Base-by-base conservation (phyloP, 2,797 vertebrate species). In the Numenius phaeopus region DNA sequence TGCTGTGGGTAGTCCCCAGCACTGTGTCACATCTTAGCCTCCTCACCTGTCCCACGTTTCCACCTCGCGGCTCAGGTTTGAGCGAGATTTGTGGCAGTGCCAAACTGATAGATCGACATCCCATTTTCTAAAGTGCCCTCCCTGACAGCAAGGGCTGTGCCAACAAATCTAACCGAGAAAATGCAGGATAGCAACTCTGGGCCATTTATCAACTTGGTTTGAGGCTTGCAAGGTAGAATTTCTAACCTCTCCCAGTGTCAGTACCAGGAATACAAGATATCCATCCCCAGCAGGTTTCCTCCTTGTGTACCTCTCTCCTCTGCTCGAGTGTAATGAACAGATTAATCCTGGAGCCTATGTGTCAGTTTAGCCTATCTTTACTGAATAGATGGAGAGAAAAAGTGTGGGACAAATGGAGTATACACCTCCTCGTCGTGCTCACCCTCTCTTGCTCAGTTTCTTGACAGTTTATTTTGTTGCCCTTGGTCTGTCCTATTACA, bases 71-170 rank as follows among this genome's bases (percentile, higher is more conserved):
- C 95, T 97, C 55, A 30, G 52, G 93, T 69, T 57, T 88, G 72
- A 92, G 79, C 3, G 6, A 94, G 82, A 96, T 96, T 83, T 96
- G 65, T 93, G 83, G 84, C 72, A 34, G 40, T 87, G 87, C 75
- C 94, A 93, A 96, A 54, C 90, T 94, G 96, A 97, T 96, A 92
- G 91, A 95, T 95, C 13, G 39, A 77, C n/a, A 59, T 92, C 69
- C 69, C 44, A 2, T 97, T 96, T 97, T 95, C 90, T 90, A 69
- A 97, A 97, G 86, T 46, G 83, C 72, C 72, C 54, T 79, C 30
- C 32, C 65, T 83, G 92, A 79, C 87, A 90, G 54, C 66, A 27
- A 1, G 2, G 75, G 14, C 64, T 78, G 32, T 55, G 88, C 86
- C 81, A 92, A 30, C 75, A 78, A 76, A 81, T 91, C 65, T 94